phyloP scores from a whole-genome alignment of 2,797 vertebrate genomes.

The Triplophysa bombifrons region DNA sequence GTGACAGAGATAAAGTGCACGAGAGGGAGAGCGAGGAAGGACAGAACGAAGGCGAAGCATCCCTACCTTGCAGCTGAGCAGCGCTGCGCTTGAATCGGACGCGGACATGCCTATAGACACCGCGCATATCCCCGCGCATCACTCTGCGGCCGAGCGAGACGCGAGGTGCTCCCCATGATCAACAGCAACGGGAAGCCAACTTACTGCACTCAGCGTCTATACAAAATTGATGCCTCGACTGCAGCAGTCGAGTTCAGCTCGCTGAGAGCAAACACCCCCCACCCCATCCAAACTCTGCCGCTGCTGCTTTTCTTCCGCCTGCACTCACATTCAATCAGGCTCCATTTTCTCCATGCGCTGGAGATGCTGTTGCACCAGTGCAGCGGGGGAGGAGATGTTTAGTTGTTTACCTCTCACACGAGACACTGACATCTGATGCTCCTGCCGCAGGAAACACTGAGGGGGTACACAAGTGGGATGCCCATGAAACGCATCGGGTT shows the following conservation, averaged over 20 bases:
- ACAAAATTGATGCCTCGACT: constrained; percentile 79
- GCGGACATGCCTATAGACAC: constrained; percentile 77
- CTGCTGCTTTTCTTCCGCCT: constrained; percentile 56
- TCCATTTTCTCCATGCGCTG: constrained; percentile 43
- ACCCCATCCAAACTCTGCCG: constrained; percentile 39
- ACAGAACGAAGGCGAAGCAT: constrained; percentile 34
- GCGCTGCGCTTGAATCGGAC: constrained; percentile 80
- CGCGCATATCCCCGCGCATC: constrained; percentile 57
- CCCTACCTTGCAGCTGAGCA: constrained; percentile 76
- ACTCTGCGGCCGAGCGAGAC: constrained; percentile 40
- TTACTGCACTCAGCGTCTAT: constrained; percentile 67
- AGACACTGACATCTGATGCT: constrained; percentile 16
- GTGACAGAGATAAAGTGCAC: constrained; percentile 47
- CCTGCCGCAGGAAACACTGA: constrained; percentile 10
- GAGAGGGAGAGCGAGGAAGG: constrained; percentile 46
- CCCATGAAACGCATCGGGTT: not conserved
- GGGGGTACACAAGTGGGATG: not conserved
- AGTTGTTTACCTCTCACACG: constrained; percentile 33
- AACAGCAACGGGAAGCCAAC: constrained; percentile 27
- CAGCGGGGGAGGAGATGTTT: constrained; percentile 41
- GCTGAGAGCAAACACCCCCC: constrained; percentile 54
- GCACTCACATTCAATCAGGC: constrained; percentile 47
- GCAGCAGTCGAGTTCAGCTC: constrained; percentile 66
- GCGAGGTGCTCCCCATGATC: constrained; percentile 49
- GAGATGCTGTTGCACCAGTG: constrained; percentile 22